Evolutionary conservation across 2,888 invertebrate species (phyloP).

Genomic region (Oligia strigilis): DNA sequence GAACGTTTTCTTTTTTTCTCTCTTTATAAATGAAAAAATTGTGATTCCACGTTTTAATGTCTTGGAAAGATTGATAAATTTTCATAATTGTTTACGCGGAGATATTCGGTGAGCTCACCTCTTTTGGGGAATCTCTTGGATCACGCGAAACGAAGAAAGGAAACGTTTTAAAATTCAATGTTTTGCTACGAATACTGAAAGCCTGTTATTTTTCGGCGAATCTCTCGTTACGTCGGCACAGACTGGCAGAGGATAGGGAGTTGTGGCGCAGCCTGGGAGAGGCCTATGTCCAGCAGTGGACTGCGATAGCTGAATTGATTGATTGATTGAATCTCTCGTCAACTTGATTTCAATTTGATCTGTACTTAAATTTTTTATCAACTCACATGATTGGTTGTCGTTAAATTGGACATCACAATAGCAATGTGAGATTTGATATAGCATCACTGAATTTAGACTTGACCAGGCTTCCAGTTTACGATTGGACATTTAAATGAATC

Average conservation of each 20-base stretch:
- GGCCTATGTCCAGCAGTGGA: background rate
- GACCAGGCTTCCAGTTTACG: background rate
- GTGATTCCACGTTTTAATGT: constrained; percentile 72
- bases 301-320: background rate
- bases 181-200: background rate
- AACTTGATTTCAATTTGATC: background rate
- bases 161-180: constrained; percentile 11
- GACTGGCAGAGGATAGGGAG: too few relatives aligned
- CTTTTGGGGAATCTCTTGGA: constrained; percentile 40
- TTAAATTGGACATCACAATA: background rate
- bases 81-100: constrained; percentile 76
- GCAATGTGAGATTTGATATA: background rate
- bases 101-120: constrained; percentile 59
- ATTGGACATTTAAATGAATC: background rate
- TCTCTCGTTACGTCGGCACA: background rate
- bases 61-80: constrained; percentile 79
- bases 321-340: background rate
- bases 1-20: constrained; percentile 61
- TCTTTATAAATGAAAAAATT: constrained; percentile 64
- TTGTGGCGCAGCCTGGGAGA: background rate
- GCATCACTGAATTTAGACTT: background rate
- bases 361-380: background rate
- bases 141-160: background rate
- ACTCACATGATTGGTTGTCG: background rate
- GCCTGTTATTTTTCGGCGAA: background rate